phyloP scores from a whole-genome alignment of 2,113 vertebrate species.

The Semicossyphus pulcher region DNA sequence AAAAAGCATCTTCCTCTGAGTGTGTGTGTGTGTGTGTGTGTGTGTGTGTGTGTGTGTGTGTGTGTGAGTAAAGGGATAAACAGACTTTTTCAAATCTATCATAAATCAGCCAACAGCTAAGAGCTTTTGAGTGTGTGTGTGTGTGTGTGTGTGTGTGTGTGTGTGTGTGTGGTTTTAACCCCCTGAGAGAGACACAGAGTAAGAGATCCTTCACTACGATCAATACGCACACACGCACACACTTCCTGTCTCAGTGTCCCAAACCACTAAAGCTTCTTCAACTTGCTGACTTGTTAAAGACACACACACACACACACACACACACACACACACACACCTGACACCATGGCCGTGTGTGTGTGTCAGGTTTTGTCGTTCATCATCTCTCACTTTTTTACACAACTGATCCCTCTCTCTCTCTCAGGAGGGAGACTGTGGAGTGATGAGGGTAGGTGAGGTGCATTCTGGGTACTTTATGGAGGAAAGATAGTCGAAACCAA shows the following conservation, averaged over 20 bases:
- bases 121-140: constrained; percentile 19
- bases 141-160: constrained; percentile 10
- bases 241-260: constrained; percentile 24
- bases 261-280: constrained; percentile 57
- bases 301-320: constrained; percentile 19
- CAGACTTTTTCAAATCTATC: constrained; percentile 38
- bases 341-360: neutral
- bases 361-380: constrained; percentile 4
- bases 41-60: neutral
- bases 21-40: constrained; percentile 3
- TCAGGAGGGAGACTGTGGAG: constrained; percentile 6
- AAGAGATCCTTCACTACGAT: constrained; percentile 56
- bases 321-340: neutral
- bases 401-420: constrained; percentile 3
- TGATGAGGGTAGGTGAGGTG: constrained; percentile 31
- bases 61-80: constrained; percentile 1
- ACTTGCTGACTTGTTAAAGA: constrained; percentile 45
- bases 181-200: constrained; percentile 26
- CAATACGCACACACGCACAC: constrained; percentile 38
- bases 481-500: constrained; percentile 10
- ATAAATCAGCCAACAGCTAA: constrained; percentile 35
- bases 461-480: constrained; percentile 42
- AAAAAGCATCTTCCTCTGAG: no score
- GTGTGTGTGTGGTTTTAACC: constrained; percentile 22
- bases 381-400: constrained; percentile 26